Percentiles rank a stretch among this genome's conserved stretches.
These are phyloP conservation scores for Triops longicaudatus DNA, from an alignment of 1,140 invertebrate species.

Conservation along the genomic window DNA sequence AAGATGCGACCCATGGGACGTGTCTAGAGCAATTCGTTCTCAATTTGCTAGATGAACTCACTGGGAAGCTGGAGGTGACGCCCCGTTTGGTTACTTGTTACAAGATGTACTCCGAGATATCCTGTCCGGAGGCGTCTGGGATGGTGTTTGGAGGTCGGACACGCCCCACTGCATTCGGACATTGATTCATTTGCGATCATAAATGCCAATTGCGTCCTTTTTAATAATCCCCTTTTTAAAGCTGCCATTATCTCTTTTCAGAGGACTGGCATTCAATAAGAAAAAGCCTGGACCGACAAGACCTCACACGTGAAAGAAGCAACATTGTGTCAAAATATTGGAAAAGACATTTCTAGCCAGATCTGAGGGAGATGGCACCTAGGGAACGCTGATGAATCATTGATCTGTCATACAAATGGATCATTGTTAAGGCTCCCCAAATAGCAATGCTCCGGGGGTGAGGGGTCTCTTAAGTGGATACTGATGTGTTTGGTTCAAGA, in stretches of 20 bases:
- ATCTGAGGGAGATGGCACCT: background rate
- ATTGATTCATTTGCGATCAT: conserved; percentile 8
- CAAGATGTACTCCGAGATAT: background rate
- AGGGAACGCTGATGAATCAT: conserved; percentile 1
- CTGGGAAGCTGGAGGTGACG: conserved; percentile 4
- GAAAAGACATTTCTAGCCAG: background rate
- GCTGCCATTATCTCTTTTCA: background rate
- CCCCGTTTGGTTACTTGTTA: background rate
- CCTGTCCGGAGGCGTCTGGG: background rate
- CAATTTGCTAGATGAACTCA: conserved; percentile 3
- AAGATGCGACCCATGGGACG: conserved; percentile 10
- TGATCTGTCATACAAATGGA: conserved; percentile 12
- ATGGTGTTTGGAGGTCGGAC: background rate
- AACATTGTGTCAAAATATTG: background rate
- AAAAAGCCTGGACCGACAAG: background rate
- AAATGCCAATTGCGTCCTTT: conserved; percentile 12
- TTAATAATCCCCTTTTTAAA: background rate
- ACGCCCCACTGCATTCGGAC: background rate
- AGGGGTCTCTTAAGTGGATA: background rate
- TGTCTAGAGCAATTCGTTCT: conserved; percentile 8
- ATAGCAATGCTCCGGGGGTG: background rate
- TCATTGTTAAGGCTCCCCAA: background rate
- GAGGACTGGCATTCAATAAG: background rate
- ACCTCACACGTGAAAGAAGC: background rate
- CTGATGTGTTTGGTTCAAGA: background rate